Base-by-base conservation (phyloP, 2,113 vertebrate species). In the Candoia aspera region DNA sequence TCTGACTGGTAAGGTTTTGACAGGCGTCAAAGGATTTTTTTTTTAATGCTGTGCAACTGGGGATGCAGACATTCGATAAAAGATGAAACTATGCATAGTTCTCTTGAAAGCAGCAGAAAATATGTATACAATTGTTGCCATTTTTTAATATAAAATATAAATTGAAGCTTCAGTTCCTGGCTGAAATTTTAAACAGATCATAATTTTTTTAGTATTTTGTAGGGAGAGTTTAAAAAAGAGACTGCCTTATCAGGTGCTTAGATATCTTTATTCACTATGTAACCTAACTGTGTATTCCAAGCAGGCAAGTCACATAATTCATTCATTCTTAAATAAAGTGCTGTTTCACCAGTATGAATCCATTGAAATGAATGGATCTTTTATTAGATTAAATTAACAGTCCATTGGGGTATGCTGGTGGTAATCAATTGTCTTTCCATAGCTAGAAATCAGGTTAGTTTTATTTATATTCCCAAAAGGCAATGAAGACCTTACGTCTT, bases 381-480 rank as follows among this genome's bases (percentile, higher is more conserved):
- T 53, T 85, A 86, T 53, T 92, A 79, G 91, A 88, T 24, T 49
- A 95, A 94, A 87, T 60, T 91, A 60, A 64, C 85, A 93, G 90
- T 84, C 87, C 90, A 93, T 8, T 37, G 64, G 33, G 88, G 60
- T 93, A 87, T 0, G 1, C 23, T 86, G 83, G 87, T 42, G 73
- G 86, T 93, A 96, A 96, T 95, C 95, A 96, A 89, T 92, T 95
- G 33, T 64, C 88, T 95, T 88, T 19, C 92, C 93, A 88, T 90
- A 95, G 93, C 88, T 96, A 91, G 92, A 95, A 96, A 92, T 57
- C 87, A 89, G 93, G 21, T 84, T 94, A 94, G 93, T 92, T 96
- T 95, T 96, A 95, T 96, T 96, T 97, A 96, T 83, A 93, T 11
- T 95, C 93, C 91, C 88, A 92, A 94, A 93, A 42, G 93, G 33